Evolutionary conservation across 2,113 vertebrate genomes (phyloP).

Genomic region (Lepisosteus osseus): DNA sequence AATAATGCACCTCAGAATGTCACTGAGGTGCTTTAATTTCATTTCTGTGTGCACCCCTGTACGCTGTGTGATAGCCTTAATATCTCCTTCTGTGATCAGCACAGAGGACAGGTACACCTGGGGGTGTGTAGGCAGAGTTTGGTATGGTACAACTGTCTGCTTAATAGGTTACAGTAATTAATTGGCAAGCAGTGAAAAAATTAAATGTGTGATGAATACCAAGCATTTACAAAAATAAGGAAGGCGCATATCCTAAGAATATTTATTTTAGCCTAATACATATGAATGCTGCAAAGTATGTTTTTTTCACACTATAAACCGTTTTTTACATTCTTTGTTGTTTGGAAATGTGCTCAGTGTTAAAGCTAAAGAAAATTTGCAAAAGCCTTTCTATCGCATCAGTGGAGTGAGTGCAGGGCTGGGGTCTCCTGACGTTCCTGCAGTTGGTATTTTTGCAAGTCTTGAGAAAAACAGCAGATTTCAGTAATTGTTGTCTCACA

Average conservation of each 20-base stretch:
- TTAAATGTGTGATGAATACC: too few relatives aligned
- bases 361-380: constrained; percentile 3
- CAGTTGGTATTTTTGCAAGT: constrained; percentile 17
- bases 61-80: background rate
- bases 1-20: too few relatives aligned
- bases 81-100: too few relatives aligned
- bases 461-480: constrained; percentile 4
- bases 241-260: background rate
- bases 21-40: too few relatives aligned
- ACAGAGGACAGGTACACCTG: too few relatives aligned
- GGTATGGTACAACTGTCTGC: too few relatives aligned
- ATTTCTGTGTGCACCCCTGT: too few relatives aligned
- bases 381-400: background rate
- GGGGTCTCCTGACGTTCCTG: background rate
- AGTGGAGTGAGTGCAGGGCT: background rate
- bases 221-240: too few relatives aligned
- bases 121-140: too few relatives aligned
- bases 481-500: constrained; percentile 34
- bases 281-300: background rate
- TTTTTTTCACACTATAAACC: background rate
- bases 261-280: background rate
- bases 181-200: too few relatives aligned
- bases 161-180: too few relatives aligned
- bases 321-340: background rate
- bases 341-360: background rate